phyloP scores from a whole-genome alignment of 2,888 invertebrate species.

The Phlogophora meticulosa region DNA sequence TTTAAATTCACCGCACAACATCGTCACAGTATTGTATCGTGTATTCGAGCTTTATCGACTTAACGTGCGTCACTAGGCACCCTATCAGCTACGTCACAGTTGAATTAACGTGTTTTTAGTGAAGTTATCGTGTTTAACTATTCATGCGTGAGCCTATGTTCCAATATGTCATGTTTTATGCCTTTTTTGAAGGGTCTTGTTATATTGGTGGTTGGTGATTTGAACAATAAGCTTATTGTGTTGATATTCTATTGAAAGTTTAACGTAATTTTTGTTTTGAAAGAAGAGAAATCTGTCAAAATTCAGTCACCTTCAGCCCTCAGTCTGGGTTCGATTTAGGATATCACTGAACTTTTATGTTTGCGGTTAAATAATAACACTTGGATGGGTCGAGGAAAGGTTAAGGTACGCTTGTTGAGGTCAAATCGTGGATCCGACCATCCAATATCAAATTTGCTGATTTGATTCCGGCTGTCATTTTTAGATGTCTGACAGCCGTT shows the following conservation, averaged over 20 bases:
- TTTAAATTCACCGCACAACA: conserved; percentile 17
- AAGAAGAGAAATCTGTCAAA: not conserved
- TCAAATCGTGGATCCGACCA: too few species aligned
- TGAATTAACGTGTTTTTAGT: conserved; percentile 78
- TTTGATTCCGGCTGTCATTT: too few species aligned
- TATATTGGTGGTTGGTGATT: conserved; percentile 3
- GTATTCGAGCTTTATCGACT: conserved; percentile 73
- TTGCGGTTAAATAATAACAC: too few species aligned
- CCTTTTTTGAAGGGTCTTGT: conserved; percentile 11
- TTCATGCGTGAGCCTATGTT: conserved; percentile 65
- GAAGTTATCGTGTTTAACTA: conserved; percentile 67
- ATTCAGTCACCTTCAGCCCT: not conserved
- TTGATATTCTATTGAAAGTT: conserved; percentile 11
- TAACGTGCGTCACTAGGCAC: conserved; percentile 72
- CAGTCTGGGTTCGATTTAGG: not conserved
- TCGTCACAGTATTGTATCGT: conserved; percentile 14
- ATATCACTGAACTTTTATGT: not conserved
- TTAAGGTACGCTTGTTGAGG: too few species aligned
- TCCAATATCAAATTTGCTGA: too few species aligned
- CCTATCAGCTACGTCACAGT: conserved; percentile 82
- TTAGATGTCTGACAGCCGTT: too few species aligned
- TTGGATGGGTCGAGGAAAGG: too few species aligned
- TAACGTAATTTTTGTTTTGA: conserved; percentile 10
- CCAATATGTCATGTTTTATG: conserved; percentile 59
- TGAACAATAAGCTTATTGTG: conserved; percentile 18